phyloP scores from a whole-genome alignment of 2,888 invertebrate species.

The Morinoia aosen region DNA sequence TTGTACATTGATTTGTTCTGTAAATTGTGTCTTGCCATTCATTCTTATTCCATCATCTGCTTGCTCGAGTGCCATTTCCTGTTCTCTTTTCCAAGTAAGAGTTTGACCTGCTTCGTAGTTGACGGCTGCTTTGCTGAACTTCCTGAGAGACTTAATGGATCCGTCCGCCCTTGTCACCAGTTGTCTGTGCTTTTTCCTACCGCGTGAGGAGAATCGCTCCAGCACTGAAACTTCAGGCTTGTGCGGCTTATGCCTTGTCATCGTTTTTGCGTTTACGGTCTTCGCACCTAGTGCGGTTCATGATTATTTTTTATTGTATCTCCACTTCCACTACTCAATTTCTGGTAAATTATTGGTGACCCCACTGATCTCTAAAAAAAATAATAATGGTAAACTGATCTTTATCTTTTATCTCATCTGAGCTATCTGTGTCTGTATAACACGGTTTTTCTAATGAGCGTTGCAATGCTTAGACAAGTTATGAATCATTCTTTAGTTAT shows the following conservation, averaged over 20 bases:
- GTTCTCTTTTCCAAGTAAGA: not conserved
- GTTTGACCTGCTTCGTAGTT: not conserved
- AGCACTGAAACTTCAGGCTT: constrained; percentile 16
- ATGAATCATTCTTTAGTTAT: too few species aligned
- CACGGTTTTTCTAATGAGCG: too few species aligned
- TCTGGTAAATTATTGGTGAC: not conserved
- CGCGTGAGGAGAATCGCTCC: constrained; percentile 29
- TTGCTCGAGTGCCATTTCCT: not conserved
- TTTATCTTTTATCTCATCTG: too few species aligned
- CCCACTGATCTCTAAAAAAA: not conserved
- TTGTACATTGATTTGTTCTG: constrained; percentile 32
- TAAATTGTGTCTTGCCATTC: constrained; percentile 24
- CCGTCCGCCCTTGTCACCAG: not conserved
- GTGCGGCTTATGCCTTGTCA: not conserved
- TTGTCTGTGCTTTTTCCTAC: constrained; percentile 50
- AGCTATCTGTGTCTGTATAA: too few species aligned
- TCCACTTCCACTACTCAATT: not conserved
- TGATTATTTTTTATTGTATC: not conserved
- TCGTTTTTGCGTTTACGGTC: not conserved
- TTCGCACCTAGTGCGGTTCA: not conserved
- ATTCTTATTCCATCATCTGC: not conserved
- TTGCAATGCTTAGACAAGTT: too few species aligned
- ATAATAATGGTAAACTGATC: not conserved
- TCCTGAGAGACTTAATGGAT: not conserved
- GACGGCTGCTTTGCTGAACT: not conserved